Base-by-base conservation (phyloP, 2,888 invertebrate genomes). In the Drosophila neonasuta region DNA sequence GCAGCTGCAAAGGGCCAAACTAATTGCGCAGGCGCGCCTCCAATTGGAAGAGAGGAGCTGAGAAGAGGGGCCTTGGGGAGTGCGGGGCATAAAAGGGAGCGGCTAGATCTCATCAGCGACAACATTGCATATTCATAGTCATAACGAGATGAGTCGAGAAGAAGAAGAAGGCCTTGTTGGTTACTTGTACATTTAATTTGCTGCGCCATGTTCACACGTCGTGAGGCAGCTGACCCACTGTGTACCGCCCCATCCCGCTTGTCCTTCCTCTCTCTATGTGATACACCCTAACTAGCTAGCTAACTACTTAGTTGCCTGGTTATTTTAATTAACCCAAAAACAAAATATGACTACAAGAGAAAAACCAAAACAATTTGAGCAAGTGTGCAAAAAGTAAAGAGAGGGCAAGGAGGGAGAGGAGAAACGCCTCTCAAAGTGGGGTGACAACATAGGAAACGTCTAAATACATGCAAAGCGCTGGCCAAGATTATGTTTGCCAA, bases 51-150 rank as follows among this genome's bases (percentile, higher is more conserved):
- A 24, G 24, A 50, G 24, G 9, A 15, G 9, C 15, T 1, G 3
- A 10, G 30, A 4, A 10, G 29, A 20, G 20, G 44, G 20, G 20
- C 20, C 1, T 20, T 20, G 20, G 20, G 32, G 17, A 32, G 32
- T 42, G 39, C n/a, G 13, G 2, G 34, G 45, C 3, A 11, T 24
- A 24, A 24, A 2, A 9, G 36, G 20, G 32, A 15, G 13, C 6
- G 32, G 2, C 34, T 7, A 45, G 61, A 72, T 63, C 77, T 65
- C 79, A 84, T 81, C 82, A 77, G n/a, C 29, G 54, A 64, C 48
- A 54, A 36, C 82, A 63, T 77, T 80, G 80, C 86, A 83, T 80
- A 86, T 80, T 80, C 86, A 80, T 86, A 77, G 74, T 65, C 80
- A 72, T 77, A 72, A 77, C 73, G 57, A 79, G 68, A 59, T 73